Evolutionary conservation across 64 coral and sea anemone genomes (phyloP), one percentile per base, ranked within the genome.

Genomic region (Pocillopora damicornis): DNA sequence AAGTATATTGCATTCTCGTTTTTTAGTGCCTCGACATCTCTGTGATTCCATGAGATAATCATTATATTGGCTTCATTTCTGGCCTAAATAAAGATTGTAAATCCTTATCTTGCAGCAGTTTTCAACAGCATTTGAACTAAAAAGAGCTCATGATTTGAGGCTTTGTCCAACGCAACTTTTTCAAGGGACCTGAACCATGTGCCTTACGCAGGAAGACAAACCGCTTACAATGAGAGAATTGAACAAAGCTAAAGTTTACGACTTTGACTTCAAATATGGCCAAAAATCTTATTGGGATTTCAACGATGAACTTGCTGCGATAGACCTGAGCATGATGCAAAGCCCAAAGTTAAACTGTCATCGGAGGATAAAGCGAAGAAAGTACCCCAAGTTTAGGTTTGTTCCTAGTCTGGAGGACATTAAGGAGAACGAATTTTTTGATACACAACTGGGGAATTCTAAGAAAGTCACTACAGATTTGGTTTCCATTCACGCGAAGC

Each of bases 231-330:
- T 92, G 90, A 92, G 63, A 13, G 90, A 92, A 63, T 80, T 76
- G 5, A 73, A 76, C 36, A 36, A 38, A 63, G 75, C 76, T 38
- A 87, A 92, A 76, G 83, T 63, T 57, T 92, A 69, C 74, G 90
- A 92, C 73, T 92, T 92, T 59, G 90, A 92, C 71, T 92, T 92
- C 30, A 92, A 92, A 80, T 92, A 92, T 37, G 90, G 90, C 15
- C 82, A 87, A 5, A 90, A 76, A 30, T 73, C 64, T n/a, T 35
- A 73, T 51, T 18, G 86, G 75, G 75, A 80, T 59, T 85, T 72
- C 13, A 37, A 13, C 22, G 64, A 56, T 20, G 83, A 87, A 51
- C 76, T 86, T 15, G 76, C 59, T 13, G 37, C 76, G 3, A 75
- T 83, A 30, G 73, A 45, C 37, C 81, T 62, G 36, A 85, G 81